Evolutionary conservation across 2,113 vertebrate genomes (phyloP), one percentile per base, ranked within the genome.

Genomic region (Orycteropus afer): DNA sequence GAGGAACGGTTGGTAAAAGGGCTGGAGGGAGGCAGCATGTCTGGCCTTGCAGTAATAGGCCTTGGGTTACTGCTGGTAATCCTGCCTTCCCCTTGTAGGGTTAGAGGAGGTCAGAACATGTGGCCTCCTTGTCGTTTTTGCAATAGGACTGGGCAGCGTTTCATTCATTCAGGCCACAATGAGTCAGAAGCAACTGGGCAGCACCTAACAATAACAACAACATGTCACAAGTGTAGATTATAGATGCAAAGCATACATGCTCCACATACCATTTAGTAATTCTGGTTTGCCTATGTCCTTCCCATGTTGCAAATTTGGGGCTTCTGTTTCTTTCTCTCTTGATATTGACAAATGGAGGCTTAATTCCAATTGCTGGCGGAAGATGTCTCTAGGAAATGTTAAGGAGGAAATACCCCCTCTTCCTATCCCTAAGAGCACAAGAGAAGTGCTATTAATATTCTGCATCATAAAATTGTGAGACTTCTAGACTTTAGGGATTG

Each of bases 361-460:
- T 20, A 59, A 37, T 84, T 69, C 42, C 67, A 18, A 80, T 47
- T 0, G 8, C 25, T 65, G 34, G 17, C 23, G 9, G 20, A 59
- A 55, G 53, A 18, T 2, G 20, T 22, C 17, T 29, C 37, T 11
- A n/a, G 29, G 29, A 61, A 18, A 49, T 7, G 6, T 12, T 20
- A 34, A 34, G 89, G 42, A 63, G 63, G 78, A 90, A 51, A 53
- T 0, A 3, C 6, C 25, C 17, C 51, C 25, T 63, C 14, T 23
- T 18, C 11, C 13, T 3, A 27, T 22, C 13, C 18, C 42, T 45
- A 4, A 22, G 9, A 20, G 42, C 47, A 42, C 0, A 0, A 65
- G 40, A 77, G 61, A 69, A n/a, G 51, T 22, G 10, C 47, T 57
- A 37, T 53, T 17, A 53, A 78, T 8, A 27, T 17, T 82, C 78